These are phyloP conservation scores for Carlito syrichta DNA, from an alignment of 2,113 vertebrate genomes.

Conservation along the genomic window DNA sequence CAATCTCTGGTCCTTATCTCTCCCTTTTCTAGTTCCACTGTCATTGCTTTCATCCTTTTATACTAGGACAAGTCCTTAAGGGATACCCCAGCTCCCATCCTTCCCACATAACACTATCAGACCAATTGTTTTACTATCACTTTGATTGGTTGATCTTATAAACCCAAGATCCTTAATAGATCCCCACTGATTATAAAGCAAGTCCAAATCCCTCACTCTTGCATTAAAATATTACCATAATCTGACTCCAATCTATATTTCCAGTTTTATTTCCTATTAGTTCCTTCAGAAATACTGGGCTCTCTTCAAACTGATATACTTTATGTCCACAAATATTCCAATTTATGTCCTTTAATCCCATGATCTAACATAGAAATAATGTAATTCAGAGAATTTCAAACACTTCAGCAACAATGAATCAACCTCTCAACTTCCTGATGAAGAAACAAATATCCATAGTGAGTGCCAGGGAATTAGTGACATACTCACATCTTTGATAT, in stretches of 20 bases:
- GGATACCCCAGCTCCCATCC: background rate
- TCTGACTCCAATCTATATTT: background rate
- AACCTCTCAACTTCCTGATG: background rate
- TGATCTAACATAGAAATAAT: background rate
- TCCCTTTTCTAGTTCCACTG: background rate
- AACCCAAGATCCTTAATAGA: background rate
- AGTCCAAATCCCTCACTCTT: background rate
- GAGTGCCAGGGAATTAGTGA: background rate
- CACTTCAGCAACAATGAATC: background rate
- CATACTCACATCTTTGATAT: background rate
- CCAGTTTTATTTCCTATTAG: background rate
- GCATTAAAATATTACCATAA: background rate
- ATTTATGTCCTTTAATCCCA: background rate
- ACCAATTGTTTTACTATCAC: background rate
- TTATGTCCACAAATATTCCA: background rate
- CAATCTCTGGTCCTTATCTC: background rate
- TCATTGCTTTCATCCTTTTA: background rate
- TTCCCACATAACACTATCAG: background rate
- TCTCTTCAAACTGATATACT: background rate
- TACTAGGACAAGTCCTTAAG: background rate
- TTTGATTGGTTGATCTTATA: background rate
- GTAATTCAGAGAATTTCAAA: background rate
- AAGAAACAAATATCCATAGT: background rate
- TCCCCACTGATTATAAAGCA: background rate
- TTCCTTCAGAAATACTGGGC: background rate